Base-by-base conservation (phyloP, 2,113 vertebrate species). In the Prochilodus magdalenae region DNA sequence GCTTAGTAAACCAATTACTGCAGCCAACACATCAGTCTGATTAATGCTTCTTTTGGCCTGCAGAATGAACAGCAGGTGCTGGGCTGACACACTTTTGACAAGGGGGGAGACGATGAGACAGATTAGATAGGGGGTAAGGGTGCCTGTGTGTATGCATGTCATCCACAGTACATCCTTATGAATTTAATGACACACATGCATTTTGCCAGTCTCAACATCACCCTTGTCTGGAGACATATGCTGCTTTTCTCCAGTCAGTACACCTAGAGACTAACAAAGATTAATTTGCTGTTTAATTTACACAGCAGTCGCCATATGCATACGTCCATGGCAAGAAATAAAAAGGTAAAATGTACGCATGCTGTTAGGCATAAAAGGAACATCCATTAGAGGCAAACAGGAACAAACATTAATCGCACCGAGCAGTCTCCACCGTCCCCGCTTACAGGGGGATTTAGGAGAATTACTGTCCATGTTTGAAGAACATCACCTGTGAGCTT, bases 301-400 rank as follows among this genome's bases (percentile, higher is more conserved):
- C 73, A 80, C 26, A 53, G 73, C 24, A 66, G 87, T 87, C 83
- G 82, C 85, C 71, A 88, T 90, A 78, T 87, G 80, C 84, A 84
- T 1, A 7, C 26, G 59, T 66, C 47, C 33, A 8, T 40, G 79
- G 51, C 5, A 26, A 20, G 51, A 51, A 6, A 30, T 26, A 30
- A 30, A 49, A 33, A 49, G 40, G 72, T 62, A 57, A 72, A 59
- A 59, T 0, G 8, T 22, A 44, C n/a, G n/a, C 10, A 49, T 36
- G 63, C 66, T 72, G 77, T 73, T 57, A 63, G 29, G 15, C 27
- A 73, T 20, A 73, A 53, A 73, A 73, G 57, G 20, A 80, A 65
- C n/a, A 33, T 15, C 63, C 22, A 59, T 16, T 24, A 65, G 16
- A 65, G 59, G 27, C 40, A 53, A 33, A 66, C 13, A 27, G 24